Base-by-base conservation (phyloP, 2,113 vertebrate genomes). In the Mugil cephalus region DNA sequence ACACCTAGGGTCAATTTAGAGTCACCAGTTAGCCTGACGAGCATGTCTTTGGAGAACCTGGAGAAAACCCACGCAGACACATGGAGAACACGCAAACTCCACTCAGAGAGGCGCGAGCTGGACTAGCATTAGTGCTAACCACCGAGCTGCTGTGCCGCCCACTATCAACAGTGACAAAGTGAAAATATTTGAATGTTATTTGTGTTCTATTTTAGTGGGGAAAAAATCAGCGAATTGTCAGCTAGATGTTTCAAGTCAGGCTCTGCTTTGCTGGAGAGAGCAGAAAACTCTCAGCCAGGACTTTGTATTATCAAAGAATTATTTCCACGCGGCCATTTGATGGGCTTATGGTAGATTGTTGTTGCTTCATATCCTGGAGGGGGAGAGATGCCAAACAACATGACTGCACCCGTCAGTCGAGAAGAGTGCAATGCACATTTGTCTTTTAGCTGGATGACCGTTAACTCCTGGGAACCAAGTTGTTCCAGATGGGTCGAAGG, bases 221-320 rank as follows among this genome's bases (percentile, higher is more conserved):
- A 39, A 71, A 79, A 80, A 90, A 65, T 60, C 19, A 59, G n/a
- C n/a, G n/a, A n/a, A n/a, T 79, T 45, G 65, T 54, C 62, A 81
- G 63, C 63, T 73, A 62, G 59, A 89, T 86, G 53, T 73, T 88
- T 89, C 69, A 71, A 78, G 83, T 82, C 58, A 52, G 77, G 47
- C 54, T 14, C 50, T 50, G 63, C 24, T 82, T 79, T 84, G 47
- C 60, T 45, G 88, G 64, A 83, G 73, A 79, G 70, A 78, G 82
- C 19, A 67, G 55, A 86, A 84, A 74, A 60, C 77, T 79, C 52
- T 70, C 66, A 82, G 81, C 77, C 82, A 52, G 86, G 77, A 85
- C 83, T 85, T 77, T 85, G 71, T 87, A 70, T 88, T 83, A 93
- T 91, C 80, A 84, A 74, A 91, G 79, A 84, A 73, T 81, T 72